phyloP scores from a whole-genome alignment of 2,113 vertebrate genomes.

The Bufo bufo region DNA sequence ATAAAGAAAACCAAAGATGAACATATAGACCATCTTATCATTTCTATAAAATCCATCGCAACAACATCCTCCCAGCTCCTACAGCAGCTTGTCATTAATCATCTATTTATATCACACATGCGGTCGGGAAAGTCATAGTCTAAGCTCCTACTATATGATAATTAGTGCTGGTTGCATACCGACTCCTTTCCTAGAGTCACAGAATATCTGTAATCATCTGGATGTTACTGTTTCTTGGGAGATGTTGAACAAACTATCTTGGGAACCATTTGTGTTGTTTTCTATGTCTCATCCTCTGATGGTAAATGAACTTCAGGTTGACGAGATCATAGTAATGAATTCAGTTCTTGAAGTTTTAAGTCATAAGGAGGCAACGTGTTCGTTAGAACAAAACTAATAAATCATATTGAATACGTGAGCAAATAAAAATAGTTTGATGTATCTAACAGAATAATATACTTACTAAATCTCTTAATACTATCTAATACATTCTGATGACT shows the following conservation, averaged over 20 bases:
- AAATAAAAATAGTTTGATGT: neutral
- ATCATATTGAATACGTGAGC: neutral
- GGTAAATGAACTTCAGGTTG: conserved; percentile 61
- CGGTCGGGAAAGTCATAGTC: conserved; percentile 66
- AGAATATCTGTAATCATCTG: conserved; percentile 68
- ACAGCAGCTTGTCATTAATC: conserved; percentile 67
- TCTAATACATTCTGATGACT: neutral
- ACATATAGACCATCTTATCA: conserved; percentile 62
- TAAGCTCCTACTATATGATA: conserved; percentile 67
- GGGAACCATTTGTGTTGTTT: conserved; percentile 55
- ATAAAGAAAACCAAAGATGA: neutral
- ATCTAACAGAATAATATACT: neutral
- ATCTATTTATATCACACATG: conserved; percentile 68
- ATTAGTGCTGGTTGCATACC: conserved; percentile 67
- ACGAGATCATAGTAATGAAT: neutral
- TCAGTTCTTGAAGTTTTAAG: neutral
- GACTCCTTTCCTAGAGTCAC: conserved; percentile 66
- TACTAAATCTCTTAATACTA: neutral
- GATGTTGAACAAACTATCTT: conserved; percentile 61
- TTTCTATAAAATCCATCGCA: conserved; percentile 62
- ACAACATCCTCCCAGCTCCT: conserved; percentile 65
- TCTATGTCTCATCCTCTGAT: conserved; percentile 54
- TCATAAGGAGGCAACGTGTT: neutral
- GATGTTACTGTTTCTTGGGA: conserved; percentile 65
- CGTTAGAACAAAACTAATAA: conserved; percentile 1